phyloP scores from a whole-genome alignment of 1,140 invertebrate genomes.

The Anthonomus grandis region DNA sequence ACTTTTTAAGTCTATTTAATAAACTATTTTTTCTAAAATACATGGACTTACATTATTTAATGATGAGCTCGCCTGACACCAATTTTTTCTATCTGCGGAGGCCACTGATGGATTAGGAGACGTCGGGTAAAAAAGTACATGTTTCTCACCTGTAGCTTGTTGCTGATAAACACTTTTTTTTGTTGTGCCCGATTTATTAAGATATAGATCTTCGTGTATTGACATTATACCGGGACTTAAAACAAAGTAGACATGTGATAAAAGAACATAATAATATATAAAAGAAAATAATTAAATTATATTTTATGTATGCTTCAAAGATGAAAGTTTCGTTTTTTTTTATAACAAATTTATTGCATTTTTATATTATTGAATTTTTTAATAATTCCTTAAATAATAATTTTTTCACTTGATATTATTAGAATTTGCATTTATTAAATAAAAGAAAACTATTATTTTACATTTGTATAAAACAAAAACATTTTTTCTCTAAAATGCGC shows the following conservation, averaged over 20 bases:
- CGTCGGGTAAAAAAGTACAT: conserved; percentile 49
- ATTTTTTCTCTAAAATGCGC: too few relatives aligned
- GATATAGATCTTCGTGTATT: conserved; percentile 39
- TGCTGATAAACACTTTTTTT: conserved; percentile 46
- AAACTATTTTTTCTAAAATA: too few relatives aligned
- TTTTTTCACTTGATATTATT: too few relatives aligned
- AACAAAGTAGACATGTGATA: neutral
- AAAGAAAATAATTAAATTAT: neutral
- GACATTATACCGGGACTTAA: conserved; percentile 36
- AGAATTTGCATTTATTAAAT: too few relatives aligned
- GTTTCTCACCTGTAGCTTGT: conserved; percentile 46
- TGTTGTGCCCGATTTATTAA: conserved; percentile 37
- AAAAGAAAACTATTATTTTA: too few relatives aligned
- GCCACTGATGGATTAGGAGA: conserved; percentile 43
- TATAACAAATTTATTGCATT: too few relatives aligned
- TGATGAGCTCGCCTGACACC: conserved; percentile 41
- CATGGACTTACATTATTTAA: conserved; percentile 30
- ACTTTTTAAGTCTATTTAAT: too few relatives aligned
- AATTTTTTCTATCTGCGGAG: conserved; percentile 41
- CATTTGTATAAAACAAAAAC: too few relatives aligned
- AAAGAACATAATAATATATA: neutral
- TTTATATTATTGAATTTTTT: too few relatives aligned
- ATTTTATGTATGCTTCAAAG: neutral
- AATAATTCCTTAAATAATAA: too few relatives aligned
- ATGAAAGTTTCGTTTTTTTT: too few relatives aligned